Percentiles rank a stretch among this genome's conserved stretches.
phyloP scores from a whole-genome alignment of 2,888 invertebrate genomes.

The Heteromurus nitidus region DNA sequence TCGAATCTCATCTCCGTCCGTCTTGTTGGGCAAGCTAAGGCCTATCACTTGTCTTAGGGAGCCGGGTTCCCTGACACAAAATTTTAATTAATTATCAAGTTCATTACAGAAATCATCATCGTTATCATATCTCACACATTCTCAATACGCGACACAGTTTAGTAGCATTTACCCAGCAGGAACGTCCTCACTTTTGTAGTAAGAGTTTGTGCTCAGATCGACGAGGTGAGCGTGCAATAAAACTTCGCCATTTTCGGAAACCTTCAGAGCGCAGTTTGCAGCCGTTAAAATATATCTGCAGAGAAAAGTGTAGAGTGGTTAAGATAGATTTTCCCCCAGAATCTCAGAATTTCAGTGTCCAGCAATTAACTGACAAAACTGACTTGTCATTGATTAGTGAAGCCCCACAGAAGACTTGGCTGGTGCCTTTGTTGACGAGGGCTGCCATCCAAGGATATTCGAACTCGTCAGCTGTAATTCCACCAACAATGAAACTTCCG shows the following conservation, averaged over 20 bases:
- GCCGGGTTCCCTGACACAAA: not conserved
- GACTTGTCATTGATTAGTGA: conserved; percentile 36
- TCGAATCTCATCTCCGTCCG: conserved; percentile 36
- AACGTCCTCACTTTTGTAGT: not conserved
- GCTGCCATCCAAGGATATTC: conserved; percentile 51
- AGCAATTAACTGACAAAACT: conserved; percentile 40
- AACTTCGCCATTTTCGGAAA: conserved; percentile 24
- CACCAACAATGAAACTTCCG: too few species aligned
- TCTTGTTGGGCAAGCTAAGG: not conserved
- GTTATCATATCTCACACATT: not conserved
- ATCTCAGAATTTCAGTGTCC: too few species aligned
- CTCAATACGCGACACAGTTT: too few species aligned
- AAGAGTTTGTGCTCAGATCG: conserved; percentile 13
- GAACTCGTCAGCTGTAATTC: too few species aligned
- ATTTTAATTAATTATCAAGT: not conserved
- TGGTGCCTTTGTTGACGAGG: conserved; percentile 11
- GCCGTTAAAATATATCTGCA: conserved; percentile 35
- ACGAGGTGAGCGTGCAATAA: conserved; percentile 34
- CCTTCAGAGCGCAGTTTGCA: conserved; percentile 26
- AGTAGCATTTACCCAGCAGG: conserved; percentile 5
- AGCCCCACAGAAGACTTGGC: not conserved
- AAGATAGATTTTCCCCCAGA: too few species aligned
- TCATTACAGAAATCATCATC: not conserved
- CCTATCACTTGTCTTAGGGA: conserved; percentile 11
- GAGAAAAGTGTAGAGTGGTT: too few species aligned